A percentile compares a stretch with the other conserved stretches of the same genome.
These are phyloP conservation scores for Acleris literana DNA, from an alignment of 2,888 invertebrate species.

Conservation along the genomic window DNA sequence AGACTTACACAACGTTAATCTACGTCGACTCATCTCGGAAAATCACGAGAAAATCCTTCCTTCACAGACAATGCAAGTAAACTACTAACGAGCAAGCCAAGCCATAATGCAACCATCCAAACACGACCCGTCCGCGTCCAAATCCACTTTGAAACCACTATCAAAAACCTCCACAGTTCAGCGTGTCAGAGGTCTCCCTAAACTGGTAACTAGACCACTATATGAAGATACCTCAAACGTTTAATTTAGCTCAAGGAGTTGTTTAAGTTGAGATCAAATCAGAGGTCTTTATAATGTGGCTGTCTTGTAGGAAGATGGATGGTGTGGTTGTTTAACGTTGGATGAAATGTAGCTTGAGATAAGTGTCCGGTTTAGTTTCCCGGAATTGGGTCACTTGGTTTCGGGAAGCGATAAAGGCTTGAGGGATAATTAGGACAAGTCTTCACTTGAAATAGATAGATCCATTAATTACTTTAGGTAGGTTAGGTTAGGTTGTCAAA, in stretches of 20 bases:
- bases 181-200: conserved; percentile 4
- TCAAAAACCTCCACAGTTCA: background rate
- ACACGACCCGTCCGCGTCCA: background rate
- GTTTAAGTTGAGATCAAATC: background rate
- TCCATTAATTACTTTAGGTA: too few relatives aligned
- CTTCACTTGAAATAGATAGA: background rate
- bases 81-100: background rate
- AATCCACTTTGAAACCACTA: background rate
- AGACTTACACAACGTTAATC: too few relatives aligned
- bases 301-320: conserved; percentile 13
- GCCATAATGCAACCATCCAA: background rate
- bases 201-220: conserved; percentile 1
- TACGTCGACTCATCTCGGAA: background rate
- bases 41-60: background rate
- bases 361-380: conserved; percentile 8
- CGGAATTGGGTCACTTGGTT: conserved; percentile 14
- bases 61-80: background rate
- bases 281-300: background rate
- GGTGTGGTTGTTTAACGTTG: conserved; percentile 19
- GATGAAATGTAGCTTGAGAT: conserved; percentile 20
- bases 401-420: conserved; percentile 1
- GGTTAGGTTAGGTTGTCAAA: too few relatives aligned
- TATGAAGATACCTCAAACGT: conserved; percentile 8
- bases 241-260: conserved; percentile 2
- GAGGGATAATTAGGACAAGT: conserved; percentile 4